Evolutionary conservation across 2,888 invertebrate genomes (phyloP), one percentile per base, ranked within the genome.

Genomic region (Drosophila merina): DNA sequence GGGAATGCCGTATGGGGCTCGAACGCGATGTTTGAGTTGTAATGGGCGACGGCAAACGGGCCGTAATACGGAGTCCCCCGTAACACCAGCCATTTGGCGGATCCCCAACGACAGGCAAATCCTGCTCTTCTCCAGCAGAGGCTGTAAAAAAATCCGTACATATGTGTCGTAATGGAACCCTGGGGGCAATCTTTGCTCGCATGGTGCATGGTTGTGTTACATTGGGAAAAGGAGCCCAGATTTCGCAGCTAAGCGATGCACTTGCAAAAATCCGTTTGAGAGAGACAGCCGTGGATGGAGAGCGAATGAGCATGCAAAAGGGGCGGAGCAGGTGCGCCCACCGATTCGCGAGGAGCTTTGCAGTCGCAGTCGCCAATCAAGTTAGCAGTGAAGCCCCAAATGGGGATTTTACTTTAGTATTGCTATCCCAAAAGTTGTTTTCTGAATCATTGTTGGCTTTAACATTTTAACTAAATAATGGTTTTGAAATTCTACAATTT

Each of bases 201-300:
- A 90, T 89, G 91, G 91, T 91, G 91, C 91, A 91, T 91, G 90
- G 90, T 91, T 90, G 86, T 90, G 91, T 91, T 91, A 91, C 91
- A 91, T 91, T 89, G 90, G 90, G 89, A 91, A 82, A 89, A 91
- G 91, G 91, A 90, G 91, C 91, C 80, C 91, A 91, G 91, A 91
- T 90, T 82, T 89, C 75, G 87, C 86, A 91, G 90, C 83, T 79
- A 47, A 45, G 38, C 86, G 73, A 81, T 88, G 83, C 88, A 88
- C 42, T 80, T 86, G 78, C 76, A 62, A 75, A 57, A 57, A 38
- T 33, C 28, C 25, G 33, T 52, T 48, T 54, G 72, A 44, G 51
- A 47, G 66, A 62, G 59, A 42, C 14, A 14, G 14, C 40, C 12
- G 8, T 7, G 20, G 40, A 74, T 57, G 28, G 58, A 62, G 50